Evolutionary conservation across 2,888 invertebrate genomes (phyloP), one percentile per base, ranked within the genome.

Genomic region (Ochropacha duplaris): DNA sequence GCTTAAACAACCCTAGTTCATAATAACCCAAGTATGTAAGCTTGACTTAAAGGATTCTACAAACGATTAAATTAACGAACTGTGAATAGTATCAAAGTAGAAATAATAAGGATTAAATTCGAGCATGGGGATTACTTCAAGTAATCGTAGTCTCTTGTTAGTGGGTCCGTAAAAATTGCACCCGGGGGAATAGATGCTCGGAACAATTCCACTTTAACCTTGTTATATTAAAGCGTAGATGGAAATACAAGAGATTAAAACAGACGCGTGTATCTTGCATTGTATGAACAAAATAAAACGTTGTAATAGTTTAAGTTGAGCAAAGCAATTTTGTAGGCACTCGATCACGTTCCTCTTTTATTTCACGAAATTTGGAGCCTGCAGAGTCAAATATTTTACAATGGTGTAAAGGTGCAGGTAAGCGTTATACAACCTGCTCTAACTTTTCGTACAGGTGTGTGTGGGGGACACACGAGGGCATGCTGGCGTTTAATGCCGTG

Each of bases 71-170:
- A 70, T 67, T 69, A 70, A 76, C 67, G 66, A 71, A 62, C 62
- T 65, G 64, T 66, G 60, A 65, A 64, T 59, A 62, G 61, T 62
- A 65, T 50, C 59, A 51, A 65, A 73, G 62, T 66, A 61, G 62
- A 60, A 68, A 58, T 59, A 69, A 75, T 66, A 69, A 69, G 73
- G 73, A 76, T 75, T 74, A 72, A 72, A 79, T 76, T 73, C 65
- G 67, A 65, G 68, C 63, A 62, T 63, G 55, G 77, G 75, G 74
- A 78, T 75, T 71, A 74, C 57, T 66, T 61, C 64, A 50, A 74
- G 68, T 74, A 77, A 75, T 74, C 62, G 69, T 54, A 54, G 70
- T 59, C 67, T 68, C 65, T 57, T 68, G 71, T 73, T 68, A 59
- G 62, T 58, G 66, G 65, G 68, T 62, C 66, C 60, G 64, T 60